A percentile compares a stretch with the other conserved stretches of the same genome.
phyloP scores from a whole-genome alignment of 2,113 vertebrate genomes.

The Sapayoa aenigma region DNA sequence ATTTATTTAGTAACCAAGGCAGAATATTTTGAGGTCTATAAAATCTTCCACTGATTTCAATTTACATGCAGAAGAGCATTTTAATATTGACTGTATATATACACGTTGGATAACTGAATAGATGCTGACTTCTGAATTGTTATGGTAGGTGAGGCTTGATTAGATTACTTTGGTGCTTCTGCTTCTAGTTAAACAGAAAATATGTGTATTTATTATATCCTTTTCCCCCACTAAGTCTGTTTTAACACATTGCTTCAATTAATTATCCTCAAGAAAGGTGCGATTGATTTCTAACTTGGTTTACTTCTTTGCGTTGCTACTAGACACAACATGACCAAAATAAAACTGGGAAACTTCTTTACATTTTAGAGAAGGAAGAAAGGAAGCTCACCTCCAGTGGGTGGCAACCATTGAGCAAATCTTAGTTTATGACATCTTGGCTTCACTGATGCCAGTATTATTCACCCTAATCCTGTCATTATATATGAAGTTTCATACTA shows the following conservation, averaged over 20 bases:
- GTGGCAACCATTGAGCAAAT: accelerated
- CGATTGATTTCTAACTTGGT: neutral
- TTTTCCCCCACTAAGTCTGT: neutral
- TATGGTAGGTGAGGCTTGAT: neutral
- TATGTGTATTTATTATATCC: neutral
- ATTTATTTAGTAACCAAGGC: neutral
- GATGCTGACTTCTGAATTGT: neutral
- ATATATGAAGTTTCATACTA: neutral
- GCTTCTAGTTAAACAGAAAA: neutral
- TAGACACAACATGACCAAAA: neutral
- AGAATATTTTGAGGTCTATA: neutral
- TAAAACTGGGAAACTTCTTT: neutral
- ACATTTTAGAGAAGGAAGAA: neutral
- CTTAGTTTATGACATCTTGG: neutral
- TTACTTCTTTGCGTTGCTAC: neutral
- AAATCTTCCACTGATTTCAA: neutral
- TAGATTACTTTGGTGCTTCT: neutral
- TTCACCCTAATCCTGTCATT: neutral
- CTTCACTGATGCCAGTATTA: neutral
- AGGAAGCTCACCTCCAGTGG: neutral
- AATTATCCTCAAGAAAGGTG: conserved; percentile 11
- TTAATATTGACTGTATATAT: neutral
- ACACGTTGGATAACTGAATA: neutral
- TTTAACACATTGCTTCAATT: neutral
- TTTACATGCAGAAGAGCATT: neutral